Evolutionary conservation across 2,113 vertebrate genomes (phyloP), one percentile per base, ranked within the genome.

Genomic region (Heterotilapia buettikoferi): DNA sequence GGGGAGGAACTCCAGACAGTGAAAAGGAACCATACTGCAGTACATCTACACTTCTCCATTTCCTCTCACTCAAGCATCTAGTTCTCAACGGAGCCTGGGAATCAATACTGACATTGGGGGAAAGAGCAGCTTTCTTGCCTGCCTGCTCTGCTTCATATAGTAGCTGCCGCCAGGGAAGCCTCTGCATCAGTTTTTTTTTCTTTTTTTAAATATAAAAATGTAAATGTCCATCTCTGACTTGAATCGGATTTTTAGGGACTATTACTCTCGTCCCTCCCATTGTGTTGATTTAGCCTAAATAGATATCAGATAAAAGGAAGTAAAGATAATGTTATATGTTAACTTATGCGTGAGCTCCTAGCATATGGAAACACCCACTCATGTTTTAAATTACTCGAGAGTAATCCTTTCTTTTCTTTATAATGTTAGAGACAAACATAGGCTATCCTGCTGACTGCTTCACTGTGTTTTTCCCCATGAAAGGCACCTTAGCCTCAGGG

Each of bases 11-110:
- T 90, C 84, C 89, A 94, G 93, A 94, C 94, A 93, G 91, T 87
- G 89, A 92, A 91, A 89, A 31, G 93, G 88, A 87, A 86, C 61
- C 82, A 71, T 88, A 82, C 88, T 89, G 89, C 95, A 93, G 92
- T 93, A 92, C 84, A 94, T 95, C 93, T 93, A 87, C 90, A 93
- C 92, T 86, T 96, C 94, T 95, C 92, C 89, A 91, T 95, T 95
- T 96, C 94, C 93, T 91, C 91, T 93, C 92, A 91, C 92, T 96
- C 92, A 90, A 95, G 90, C 90, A 89, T 94, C 82, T 53, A 63
- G 90, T 93, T 92, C 95, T 93, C 92, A 24, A 45, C 83, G 91
- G 88, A 94, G 88, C 84, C 43, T 7, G 31, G 71, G 91, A 93
- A 96, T 96, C 95, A 71, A 97, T 96, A 94, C 92, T 80, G 92